These are phyloP conservation scores for Rhizomys pruinosus DNA, from an alignment of 2,113 vertebrate species.

Conservation along the genomic window DNA sequence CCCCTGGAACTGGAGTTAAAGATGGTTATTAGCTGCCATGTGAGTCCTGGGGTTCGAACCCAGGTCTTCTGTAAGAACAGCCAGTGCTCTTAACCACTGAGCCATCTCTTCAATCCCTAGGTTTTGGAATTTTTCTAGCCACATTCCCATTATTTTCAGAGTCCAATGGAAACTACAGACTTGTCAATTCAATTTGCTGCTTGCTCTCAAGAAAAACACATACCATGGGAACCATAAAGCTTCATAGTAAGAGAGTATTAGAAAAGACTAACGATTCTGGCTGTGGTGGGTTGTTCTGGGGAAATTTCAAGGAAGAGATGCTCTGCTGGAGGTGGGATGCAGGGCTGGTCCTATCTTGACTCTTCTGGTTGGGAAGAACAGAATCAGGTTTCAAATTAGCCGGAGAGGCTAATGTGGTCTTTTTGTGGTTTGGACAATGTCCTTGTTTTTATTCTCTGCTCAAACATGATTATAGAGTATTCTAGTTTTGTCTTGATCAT, in stretches of 20 bases:
- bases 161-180: neutral
- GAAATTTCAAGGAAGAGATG: neutral
- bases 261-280: neutral
- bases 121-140: neutral
- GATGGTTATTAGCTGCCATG: too few relatives aligned
- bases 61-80: too few relatives aligned
- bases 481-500: neutral
- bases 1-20: too few relatives aligned
- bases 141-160: neutral
- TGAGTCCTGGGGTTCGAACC: too few relatives aligned
- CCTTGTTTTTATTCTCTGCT: constrained; percentile 15
- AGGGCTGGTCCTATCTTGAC: neutral
- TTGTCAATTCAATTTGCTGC: neutral
- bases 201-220: neutral
- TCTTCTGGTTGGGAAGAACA: neutral
- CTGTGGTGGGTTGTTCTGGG: neutral
- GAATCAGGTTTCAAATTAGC: neutral
- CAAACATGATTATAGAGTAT: neutral
- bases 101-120: neutral
- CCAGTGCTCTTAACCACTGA: too few relatives aligned
- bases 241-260: neutral
- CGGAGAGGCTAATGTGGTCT: neutral
- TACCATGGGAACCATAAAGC: too few relatives aligned
- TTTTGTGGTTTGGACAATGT: neutral
- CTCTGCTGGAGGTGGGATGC: neutral